Evolutionary conservation across 2,113 vertebrate species (phyloP).

Genomic region (Leptodactylus fuscus): DNA sequence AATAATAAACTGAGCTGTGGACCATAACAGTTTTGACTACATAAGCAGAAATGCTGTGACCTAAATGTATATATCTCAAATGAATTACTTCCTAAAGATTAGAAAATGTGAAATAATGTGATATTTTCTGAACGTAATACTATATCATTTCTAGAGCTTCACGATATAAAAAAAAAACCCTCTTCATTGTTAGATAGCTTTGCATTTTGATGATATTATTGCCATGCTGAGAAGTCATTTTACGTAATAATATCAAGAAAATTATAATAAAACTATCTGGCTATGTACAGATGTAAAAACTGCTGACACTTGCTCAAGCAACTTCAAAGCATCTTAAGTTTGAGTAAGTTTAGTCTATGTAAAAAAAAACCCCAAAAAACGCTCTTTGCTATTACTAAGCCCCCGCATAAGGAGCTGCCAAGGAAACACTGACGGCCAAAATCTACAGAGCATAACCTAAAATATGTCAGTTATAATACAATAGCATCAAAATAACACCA

Average conservation of each 20-base stretch:
- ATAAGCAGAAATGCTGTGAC: background rate
- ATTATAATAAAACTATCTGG: conserved; percentile 13
- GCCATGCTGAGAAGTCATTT: conserved; percentile 26
- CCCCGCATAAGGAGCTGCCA: no score
- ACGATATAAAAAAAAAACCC: background rate
- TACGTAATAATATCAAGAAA: background rate
- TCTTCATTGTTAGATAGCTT: background rate
- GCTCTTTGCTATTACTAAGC: no score
- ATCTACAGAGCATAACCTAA: no score
- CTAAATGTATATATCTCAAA: conserved; percentile 13
- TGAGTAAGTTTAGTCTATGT: no score
- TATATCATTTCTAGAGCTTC: background rate
- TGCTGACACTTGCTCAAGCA: conserved; percentile 7
- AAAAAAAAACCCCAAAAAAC: no score
- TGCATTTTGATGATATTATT: conserved; percentile 4
- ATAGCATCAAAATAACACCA: no score
- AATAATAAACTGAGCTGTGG: background rate
- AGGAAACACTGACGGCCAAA: no score
- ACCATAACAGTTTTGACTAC: background rate
- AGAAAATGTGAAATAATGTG: conserved; percentile 12
- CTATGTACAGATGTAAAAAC: conserved; percentile 6
- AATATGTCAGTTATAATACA: no score
- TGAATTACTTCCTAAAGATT: background rate
- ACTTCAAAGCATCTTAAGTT: background rate
- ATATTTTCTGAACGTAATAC: conserved; percentile 12